Base-by-base conservation (phyloP, 2,113 vertebrate species). In the Anas platyrhynchos region DNA sequence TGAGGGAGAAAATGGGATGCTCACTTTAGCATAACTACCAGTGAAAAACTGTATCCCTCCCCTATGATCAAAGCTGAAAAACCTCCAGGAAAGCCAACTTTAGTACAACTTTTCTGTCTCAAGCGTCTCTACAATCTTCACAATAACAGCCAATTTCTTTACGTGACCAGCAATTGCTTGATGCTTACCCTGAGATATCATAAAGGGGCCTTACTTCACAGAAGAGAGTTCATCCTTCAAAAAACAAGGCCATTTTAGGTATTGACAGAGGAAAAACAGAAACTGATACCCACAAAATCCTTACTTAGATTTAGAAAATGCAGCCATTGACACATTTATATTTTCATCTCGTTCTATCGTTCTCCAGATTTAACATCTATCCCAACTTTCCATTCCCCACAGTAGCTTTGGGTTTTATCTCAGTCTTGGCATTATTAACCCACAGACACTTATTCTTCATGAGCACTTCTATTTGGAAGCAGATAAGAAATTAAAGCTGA, bases 401-500 rank as follows among this genome's bases (percentile, higher is more conserved):
- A 23, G 79, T 1, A 59, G 68, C 69, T 96, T 97, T 94, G 34
- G 34, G 79, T 91, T 94, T 94, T 94, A 94, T 91, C 85, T 93
- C 52, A 92, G 94, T 68, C 89, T 94, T 92, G 87, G 96, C 66
- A 65, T 83, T 89, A 96, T 92, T 92, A 96, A 95, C 92, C 92
- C 77, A 92, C 50, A 93, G 86, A 89, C 62, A 86, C 90, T 94
- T 65, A 88, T 58, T 96, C 81, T 95, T 85, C 90, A 87, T 91
- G 84, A 88, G 87, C 91, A 56, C 88, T 91, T 93, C 96, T 97
- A 84, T 69, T 86, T 84, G 89, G 93, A 97, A 87, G 81, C 94
- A 97, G 89, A 94, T 97, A 96, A 95, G 95, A 97, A 97, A 96
- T 96, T 74, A 96, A 79, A 96, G 69, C 69, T 89, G 89, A 96